These are phyloP conservation scores for Heliconius sara DNA, from an alignment of 2,888 invertebrate species.

Conservation along the genomic window DNA sequence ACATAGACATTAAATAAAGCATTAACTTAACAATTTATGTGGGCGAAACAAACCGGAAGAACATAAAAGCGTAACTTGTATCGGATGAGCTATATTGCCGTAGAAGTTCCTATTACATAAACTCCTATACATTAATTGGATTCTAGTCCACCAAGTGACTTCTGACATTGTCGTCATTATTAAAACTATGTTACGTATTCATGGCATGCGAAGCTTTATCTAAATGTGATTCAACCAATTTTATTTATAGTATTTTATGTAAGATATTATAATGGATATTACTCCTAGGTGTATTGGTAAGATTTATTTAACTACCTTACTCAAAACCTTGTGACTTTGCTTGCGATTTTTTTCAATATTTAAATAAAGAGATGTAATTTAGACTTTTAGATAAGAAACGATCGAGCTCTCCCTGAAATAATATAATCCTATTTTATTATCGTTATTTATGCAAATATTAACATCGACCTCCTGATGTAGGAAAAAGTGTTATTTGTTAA, in stretches of 20 bases:
- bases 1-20: background rate
- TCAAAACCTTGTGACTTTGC: background rate
- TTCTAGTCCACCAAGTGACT: slow-evolving; percentile 64
- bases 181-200: slow-evolving; percentile 60
- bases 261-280: slow-evolving; percentile 4
- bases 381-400: background rate
- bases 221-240: slow-evolving; percentile 28
- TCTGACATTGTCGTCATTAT: slow-evolving; percentile 73
- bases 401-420: background rate
- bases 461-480: background rate
- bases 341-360: background rate
- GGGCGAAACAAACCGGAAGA: slow-evolving; percentile 27
- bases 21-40: slow-evolving; percentile 1
- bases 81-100: slow-evolving; percentile 13
- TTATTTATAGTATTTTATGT: slow-evolving; percentile 25
- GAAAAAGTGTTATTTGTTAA: background rate
- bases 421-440: background rate
- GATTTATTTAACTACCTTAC: background rate
- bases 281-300: background rate
- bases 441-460: background rate
- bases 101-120: slow-evolving; percentile 41
- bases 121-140: slow-evolving; percentile 39
- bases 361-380: background rate
- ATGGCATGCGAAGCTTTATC: slow-evolving; percentile 53
- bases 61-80: slow-evolving; percentile 8